Base-by-base conservation (phyloP, 2,888 invertebrate species). In the Dorcus hopei region DNA sequence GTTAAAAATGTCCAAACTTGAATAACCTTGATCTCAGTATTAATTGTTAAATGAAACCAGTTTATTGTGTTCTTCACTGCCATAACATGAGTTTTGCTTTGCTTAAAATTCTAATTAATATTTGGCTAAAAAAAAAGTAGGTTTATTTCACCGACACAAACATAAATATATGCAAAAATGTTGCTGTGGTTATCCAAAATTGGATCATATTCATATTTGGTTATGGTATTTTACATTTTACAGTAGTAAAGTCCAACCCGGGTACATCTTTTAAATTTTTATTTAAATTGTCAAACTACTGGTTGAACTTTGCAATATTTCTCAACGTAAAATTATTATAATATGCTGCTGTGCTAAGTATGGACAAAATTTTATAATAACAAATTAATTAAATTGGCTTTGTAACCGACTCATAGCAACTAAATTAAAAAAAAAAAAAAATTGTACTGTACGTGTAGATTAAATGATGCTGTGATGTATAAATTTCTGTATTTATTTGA, bases 401-500 rank as follows among this genome's bases (percentile, higher is more conserved):
- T 16, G 23, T 23, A 45, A 11, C 45, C 23, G n/a, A 19, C 50
- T 54, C 48, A 54, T 59, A 57, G 49, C 52, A 54, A 53, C 58
- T 57, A 48, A 51, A 61, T 40, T 47, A 54, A 59, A 63, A 45
- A 50, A 49, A 45, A 50, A 49, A 14, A 54, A 48, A 49, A 56
- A 57, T 57, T 59, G 58, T 59, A 59, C 54, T 59, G 61, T 57
- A 59, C 56, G 52, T 55, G 57, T 61, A 64, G 61, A 59, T 59
- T 62, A 55, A 61, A 60, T 59, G 54, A 72, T 71, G 72, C 74
- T 74, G 74, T 74, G 74, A 74, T 74, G 71, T 73, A 70, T 70
- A 70, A 70, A 71, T 71, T 73, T 74, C 68, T 72, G 72, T 74
- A 73, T 74, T 74, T 74, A 71, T 74, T 72, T 73, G 70, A 72